Percentiles rank a stretch among this genome's conserved stretches.
phyloP scores from a whole-genome alignment of 2,797 vertebrate genomes.

The Schizothorax lantsangensis region DNA sequence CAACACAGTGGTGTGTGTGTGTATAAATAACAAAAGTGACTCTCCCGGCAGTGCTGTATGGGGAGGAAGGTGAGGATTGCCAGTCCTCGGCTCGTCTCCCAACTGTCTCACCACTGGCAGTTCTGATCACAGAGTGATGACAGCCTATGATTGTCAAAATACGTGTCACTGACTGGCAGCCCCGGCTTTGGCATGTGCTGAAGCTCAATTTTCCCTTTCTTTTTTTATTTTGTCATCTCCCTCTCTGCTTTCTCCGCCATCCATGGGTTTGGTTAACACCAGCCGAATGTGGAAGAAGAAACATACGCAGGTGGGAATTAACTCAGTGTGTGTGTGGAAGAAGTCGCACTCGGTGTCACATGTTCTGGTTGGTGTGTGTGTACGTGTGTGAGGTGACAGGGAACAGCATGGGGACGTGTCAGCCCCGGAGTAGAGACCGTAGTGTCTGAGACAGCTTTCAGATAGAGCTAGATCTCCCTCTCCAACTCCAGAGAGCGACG shows the following conservation, averaged over 20 bases:
- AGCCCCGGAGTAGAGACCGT: constrained; percentile 59
- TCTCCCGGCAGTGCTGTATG: constrained; percentile 66
- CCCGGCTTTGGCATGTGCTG: constrained; percentile 69
- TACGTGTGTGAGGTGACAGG: constrained; percentile 60
- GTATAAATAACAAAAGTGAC: constrained; percentile 81
- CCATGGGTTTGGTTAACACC: constrained; percentile 76
- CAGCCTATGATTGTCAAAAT: constrained; percentile 86
- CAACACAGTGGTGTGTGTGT: constrained; percentile 63
- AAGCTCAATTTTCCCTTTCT: constrained; percentile 62
- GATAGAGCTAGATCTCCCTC: constrained; percentile 56
- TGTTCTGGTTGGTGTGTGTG: constrained; percentile 53
- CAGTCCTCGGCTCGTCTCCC: constrained; percentile 76
- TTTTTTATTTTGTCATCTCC: constrained; percentile 62
- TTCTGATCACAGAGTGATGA: constrained; percentile 85
- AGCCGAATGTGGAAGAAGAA: constrained; percentile 69
- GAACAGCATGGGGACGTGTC: constrained; percentile 61
- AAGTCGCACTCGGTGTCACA: constrained; percentile 56
- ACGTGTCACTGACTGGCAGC: constrained; percentile 80
- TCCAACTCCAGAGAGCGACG: constrained; percentile 55
- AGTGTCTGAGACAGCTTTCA: constrained; percentile 57
- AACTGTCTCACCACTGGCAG: constrained; percentile 78
- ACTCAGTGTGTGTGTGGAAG: constrained; percentile 67
- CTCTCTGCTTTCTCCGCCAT: constrained; percentile 73
- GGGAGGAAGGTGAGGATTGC: constrained; percentile 71
- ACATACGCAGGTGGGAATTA: constrained; percentile 75